Evolutionary conservation across 1,140 invertebrate species (phyloP), one percentile per base, ranked within the genome.

Genomic region (Drosophila carrolli): DNA sequence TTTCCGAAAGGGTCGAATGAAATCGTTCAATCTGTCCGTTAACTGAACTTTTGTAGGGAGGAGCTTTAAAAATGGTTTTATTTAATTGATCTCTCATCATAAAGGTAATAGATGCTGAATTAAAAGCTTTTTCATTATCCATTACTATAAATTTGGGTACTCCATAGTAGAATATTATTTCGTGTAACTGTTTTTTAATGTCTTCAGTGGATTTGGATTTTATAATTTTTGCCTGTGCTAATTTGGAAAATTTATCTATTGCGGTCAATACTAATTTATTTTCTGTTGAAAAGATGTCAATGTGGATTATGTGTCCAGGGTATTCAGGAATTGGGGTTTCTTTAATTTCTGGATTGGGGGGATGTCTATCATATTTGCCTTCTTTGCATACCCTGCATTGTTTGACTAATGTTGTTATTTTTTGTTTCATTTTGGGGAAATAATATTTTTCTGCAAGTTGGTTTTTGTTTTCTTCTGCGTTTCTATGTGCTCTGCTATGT

Each of bases 91-190:
- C 44, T 51, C 57, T 50, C 3, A 67, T 16, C 61, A 68, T 77
- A n/a, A 57, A 51, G 55, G 1, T 11, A 9, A 68, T 73, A 10
- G 51, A 44, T n/a, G 50, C 38, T 23, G 75, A 81, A 23, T 77
- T 78, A 8, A 78, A 41, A 1, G 67, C 62, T 54, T 70, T 70
- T 65, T 78, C 63, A 37, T 82, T 78, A 14, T 82, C 72, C 23
- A 78, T 65, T 3, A 81, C 67, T 5, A 79, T 44, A 10, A 1
- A 35, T 44, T 81, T 59, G 1, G 75, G 79, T 14, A 78, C 66
- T 2, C 73, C 73, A 14, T 51, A 73, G 13, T 48, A 57, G 27
- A 81, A 71, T 9, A 81, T 11, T 2, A 76, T 47, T 4, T 71
- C 48, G 5, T 13, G 23, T 10, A 78, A 9, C 1, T 37, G 53